Base-by-base conservation (phyloP, 2,888 invertebrate species). In the Dromius quadrimaculatus region DNA sequence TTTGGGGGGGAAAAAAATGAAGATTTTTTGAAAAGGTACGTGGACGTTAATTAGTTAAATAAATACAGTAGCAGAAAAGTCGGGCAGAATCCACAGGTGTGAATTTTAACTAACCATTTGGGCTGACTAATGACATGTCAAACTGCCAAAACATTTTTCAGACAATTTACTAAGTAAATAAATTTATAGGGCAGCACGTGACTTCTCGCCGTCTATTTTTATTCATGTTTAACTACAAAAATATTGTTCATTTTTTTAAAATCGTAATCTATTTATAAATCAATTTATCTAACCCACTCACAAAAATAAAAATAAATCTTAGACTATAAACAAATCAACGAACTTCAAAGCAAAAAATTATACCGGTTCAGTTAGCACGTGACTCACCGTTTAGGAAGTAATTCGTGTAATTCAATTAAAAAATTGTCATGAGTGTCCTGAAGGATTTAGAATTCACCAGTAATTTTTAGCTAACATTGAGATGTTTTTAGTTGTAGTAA, bases 71-170 rank as follows among this genome's bases (percentile, higher is more conserved):
- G 13, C 23, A 54, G 41, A 36, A n/a, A n/a, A n/a, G 22, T 20
- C 9, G 47, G n/a, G n/a, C n/a, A 11, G 47, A 54, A 54, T 54
- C 50, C 50, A 54, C 50, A 54, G 50, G 50, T 50, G 50, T 50
- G 28, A 50, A 28, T 45, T 45, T 45, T 6, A 20, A 41, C n/a
- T 28, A 15, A 23, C 15, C 50, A 54, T 54, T 54, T 54, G 13
- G 15, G 28, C 11, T 8, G 43, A 43, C 9, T 43, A 17, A 2
- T 9, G 8, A 28, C 32, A 28, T 15, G n/a, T n/a, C n/a, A 19
- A 17, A 1, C 19, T n/a, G 50, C 50, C 50, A 54, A 54, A 23
- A 28, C 13, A 28, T 54, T 54, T 54, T 54, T 23, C 50, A 54
- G 8, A 6, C 50, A 54, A 28, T 54, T 54, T 54, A 23, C 13